Percentiles rank a stretch among this genome's conserved stretches.
phyloP scores from a whole-genome alignment of 2,797 vertebrate genomes.

The Sebastes diploproa region DNA sequence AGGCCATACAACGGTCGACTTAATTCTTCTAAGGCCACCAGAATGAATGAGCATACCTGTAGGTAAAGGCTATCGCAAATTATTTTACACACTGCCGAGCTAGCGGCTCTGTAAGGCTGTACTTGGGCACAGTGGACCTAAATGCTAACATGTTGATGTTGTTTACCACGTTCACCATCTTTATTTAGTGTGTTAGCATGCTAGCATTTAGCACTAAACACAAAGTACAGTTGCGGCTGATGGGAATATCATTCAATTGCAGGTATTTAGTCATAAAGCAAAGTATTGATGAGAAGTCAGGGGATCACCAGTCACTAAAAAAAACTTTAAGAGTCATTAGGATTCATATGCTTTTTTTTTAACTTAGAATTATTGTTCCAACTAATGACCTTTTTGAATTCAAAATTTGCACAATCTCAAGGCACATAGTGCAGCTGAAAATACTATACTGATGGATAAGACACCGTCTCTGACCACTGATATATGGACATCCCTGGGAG shows the following conservation, averaged over 20 bases:
- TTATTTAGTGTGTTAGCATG: too few species aligned
- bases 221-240: neutral
- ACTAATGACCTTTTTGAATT: too few species aligned
- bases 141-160: neutral
- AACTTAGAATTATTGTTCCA: neutral
- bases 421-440: neutral
- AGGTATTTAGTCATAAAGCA: neutral
- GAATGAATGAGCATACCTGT: neutral
- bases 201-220: neutral
- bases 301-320: neutral
- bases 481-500: neutral
- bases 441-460: neutral
- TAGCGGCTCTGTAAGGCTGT: neutral
- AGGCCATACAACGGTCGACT: neutral
- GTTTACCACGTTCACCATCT: neutral
- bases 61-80: neutral
- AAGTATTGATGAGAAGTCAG: neutral
- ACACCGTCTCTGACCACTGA: neutral
- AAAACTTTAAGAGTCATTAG: neutral
- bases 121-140: neutral
- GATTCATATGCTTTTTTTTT: neutral
- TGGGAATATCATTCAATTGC: too few species aligned
- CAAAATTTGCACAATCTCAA: too few species aligned
- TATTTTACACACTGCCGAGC: neutral
- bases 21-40: neutral